A percentile compares a stretch with the other conserved stretches of the same genome.
Evolutionary conservation across 2,113 vertebrate species (phyloP).

Genomic region (Mobula birostris): DNA sequence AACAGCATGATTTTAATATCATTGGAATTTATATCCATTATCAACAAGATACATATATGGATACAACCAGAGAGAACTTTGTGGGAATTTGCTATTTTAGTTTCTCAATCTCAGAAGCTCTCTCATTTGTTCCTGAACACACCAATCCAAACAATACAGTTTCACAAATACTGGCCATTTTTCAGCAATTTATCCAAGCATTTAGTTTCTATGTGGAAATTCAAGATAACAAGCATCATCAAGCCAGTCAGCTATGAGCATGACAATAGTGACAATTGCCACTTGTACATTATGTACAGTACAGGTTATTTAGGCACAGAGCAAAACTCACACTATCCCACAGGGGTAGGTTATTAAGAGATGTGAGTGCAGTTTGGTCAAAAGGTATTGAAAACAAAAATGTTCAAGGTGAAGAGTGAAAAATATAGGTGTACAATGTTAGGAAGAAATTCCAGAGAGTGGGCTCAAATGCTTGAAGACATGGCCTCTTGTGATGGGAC

Average conservation of each 20-base stretch:
- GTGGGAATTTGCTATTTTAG: neutral
- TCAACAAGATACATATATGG: neutral
- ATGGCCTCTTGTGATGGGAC: neutral
- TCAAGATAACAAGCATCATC: neutral
- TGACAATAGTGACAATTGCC: neutral
- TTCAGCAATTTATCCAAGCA: neutral
- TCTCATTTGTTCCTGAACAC: neutral
- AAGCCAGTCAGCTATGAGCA: neutral
- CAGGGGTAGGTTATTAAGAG: neutral
- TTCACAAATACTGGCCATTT: neutral
- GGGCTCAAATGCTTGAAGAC: neutral
- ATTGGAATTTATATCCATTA: neutral
- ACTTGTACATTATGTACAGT: neutral
- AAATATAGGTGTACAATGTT: neutral
- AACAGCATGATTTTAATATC: neutral
- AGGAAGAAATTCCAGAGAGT: neutral
- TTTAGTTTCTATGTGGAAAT: neutral
- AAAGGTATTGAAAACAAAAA: neutral
- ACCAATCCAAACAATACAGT: neutral
- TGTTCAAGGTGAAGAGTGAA: neutral
- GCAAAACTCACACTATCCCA: no score
- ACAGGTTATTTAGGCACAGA: no score
- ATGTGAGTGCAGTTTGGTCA: neutral
- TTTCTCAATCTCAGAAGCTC: neutral
- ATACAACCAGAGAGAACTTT: neutral